Conservation (phyloP, 2,113 vertebrate species). For the Pholis gunnellus region DNA sequence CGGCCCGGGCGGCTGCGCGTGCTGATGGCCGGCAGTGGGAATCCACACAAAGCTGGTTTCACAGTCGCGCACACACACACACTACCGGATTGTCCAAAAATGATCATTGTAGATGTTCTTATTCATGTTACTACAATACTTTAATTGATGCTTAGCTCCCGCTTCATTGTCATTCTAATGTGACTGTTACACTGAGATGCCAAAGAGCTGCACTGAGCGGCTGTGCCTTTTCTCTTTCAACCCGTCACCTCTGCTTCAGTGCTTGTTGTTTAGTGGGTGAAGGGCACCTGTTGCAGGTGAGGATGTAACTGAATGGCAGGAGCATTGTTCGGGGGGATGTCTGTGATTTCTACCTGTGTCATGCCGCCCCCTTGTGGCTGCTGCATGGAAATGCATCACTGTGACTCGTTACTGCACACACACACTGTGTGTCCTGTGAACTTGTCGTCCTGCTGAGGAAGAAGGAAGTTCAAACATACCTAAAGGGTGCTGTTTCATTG, state of each 20-base stretch:
- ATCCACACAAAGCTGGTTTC: slow-evolving; percentile 1
- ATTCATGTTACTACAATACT: slow-evolving; percentile 27
- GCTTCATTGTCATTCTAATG: slow-evolving; percentile 12
- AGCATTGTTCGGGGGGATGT: not conserved
- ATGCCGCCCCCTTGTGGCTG: slow-evolving; percentile 67
- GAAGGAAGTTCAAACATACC: slow-evolving; percentile 25
- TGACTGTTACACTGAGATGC: slow-evolving; percentile 64
- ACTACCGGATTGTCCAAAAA: slow-evolving; percentile 30
- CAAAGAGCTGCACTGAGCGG: slow-evolving; percentile 62
- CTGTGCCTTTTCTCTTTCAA: slow-evolving; percentile 40
- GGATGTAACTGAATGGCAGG: slow-evolving; percentile 14
- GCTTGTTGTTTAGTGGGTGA: slow-evolving; percentile 14
- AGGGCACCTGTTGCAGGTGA: slow-evolving; percentile 56
- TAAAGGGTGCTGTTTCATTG: slow-evolving; percentile 7
- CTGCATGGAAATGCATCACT: slow-evolving; percentile 45
- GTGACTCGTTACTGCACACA: not conserved
- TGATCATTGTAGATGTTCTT: slow-evolving; percentile 23
- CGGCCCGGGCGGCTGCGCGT: slow-evolving; percentile 84
- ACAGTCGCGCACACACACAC: not conserved
- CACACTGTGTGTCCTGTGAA: not conserved
- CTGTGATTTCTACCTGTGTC: slow-evolving; percentile 37
- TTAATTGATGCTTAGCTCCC: slow-evolving; percentile 4
- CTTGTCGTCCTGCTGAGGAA: slow-evolving; percentile 18
- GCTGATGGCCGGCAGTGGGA: slow-evolving; percentile 74
- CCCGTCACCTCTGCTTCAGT: not conserved